These are phyloP conservation scores for Dicaeum eximium DNA, from an alignment of 2,113 vertebrate genomes.

Conservation along the genomic window DNA sequence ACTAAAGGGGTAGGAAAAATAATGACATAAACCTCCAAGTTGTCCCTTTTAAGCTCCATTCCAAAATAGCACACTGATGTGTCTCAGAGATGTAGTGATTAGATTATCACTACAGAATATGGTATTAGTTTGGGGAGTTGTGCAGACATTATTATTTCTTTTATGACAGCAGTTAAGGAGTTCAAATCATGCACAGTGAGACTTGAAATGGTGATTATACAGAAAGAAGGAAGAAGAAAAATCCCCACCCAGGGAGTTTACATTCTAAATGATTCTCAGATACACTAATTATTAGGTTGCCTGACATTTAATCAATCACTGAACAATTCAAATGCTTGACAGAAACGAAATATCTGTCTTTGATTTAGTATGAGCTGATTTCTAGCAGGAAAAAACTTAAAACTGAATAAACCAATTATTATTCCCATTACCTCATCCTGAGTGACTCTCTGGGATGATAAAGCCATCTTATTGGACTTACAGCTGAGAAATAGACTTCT, in stretches of 20 bases:
- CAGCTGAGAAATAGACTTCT: constrained; percentile 41
- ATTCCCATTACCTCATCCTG: constrained; percentile 62
- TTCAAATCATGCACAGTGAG: not conserved
- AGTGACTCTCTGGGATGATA: constrained; percentile 34
- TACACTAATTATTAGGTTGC: constrained; percentile 51
- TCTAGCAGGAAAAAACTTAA: constrained; percentile 50
- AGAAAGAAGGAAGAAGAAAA: constrained; percentile 19
- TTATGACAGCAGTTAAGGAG: constrained; percentile 14
- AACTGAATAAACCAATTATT: constrained; percentile 57
- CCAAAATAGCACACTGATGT: not conserved
- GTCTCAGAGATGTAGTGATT: not conserved
- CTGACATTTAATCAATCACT: constrained; percentile 57
- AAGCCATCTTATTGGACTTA: constrained; percentile 51
- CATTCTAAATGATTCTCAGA: constrained; percentile 31
- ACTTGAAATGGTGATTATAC: constrained; percentile 15
- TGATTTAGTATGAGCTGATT: constrained; percentile 27
- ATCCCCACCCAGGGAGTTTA: constrained; percentile 28
- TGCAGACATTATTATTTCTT: constrained; percentile 13
- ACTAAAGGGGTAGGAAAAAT: not conserved
- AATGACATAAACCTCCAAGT: not conserved
- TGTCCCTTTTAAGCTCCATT: not conserved
- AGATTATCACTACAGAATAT: constrained; percentile 11
- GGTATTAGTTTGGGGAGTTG: constrained; percentile 1
- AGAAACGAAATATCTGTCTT: constrained; percentile 38
- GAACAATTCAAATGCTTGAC: constrained; percentile 21